Conservation (phyloP, 2,888 invertebrate genomes). For the Sthenelais limicola region DNA sequence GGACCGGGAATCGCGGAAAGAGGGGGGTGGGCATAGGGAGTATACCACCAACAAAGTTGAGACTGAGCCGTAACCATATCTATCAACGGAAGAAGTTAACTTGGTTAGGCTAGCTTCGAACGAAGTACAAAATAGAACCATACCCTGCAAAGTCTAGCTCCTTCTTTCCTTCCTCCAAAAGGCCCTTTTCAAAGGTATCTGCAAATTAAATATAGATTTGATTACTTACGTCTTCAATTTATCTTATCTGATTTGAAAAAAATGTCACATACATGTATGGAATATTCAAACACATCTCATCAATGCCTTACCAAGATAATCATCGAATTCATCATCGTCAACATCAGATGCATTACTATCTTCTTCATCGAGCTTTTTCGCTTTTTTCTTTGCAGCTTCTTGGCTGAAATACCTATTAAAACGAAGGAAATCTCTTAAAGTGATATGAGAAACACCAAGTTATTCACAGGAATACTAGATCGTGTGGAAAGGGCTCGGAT, state of each 20-base stretch:
- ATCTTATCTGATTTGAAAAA: background rate
- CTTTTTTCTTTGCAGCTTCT: slow-evolving; percentile 63
- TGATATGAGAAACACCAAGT: too few relatives aligned
- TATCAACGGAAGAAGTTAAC: too few relatives aligned
- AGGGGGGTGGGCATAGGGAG: too few relatives aligned
- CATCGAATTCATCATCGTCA: slow-evolving; percentile 84
- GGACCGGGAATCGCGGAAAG: too few relatives aligned
- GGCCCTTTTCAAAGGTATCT: slow-evolving; percentile 38
- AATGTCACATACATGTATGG: background rate
- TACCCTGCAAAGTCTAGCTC: slow-evolving; percentile 60
- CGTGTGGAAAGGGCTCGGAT: too few relatives aligned
- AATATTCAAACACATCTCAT: background rate
- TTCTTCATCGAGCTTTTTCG: slow-evolving; percentile 72
- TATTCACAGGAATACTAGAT: too few relatives aligned
- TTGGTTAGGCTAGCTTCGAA: too few relatives aligned
- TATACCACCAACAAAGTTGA: too few relatives aligned
- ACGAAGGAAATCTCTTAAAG: too few relatives aligned
- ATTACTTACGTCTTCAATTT: background rate
- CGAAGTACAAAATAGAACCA: slow-evolving; percentile 38
- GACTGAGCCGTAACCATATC: too few relatives aligned
- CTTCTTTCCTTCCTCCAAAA: slow-evolving; percentile 29
- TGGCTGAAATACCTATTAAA: slow-evolving; percentile 66
- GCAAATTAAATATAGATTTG: background rate
- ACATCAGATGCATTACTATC: slow-evolving; percentile 82
- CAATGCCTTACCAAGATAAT: slow-evolving; percentile 74